Base-by-base conservation (phyloP, 2,797 vertebrate genomes). In the Eulemur coronatus region DNA sequence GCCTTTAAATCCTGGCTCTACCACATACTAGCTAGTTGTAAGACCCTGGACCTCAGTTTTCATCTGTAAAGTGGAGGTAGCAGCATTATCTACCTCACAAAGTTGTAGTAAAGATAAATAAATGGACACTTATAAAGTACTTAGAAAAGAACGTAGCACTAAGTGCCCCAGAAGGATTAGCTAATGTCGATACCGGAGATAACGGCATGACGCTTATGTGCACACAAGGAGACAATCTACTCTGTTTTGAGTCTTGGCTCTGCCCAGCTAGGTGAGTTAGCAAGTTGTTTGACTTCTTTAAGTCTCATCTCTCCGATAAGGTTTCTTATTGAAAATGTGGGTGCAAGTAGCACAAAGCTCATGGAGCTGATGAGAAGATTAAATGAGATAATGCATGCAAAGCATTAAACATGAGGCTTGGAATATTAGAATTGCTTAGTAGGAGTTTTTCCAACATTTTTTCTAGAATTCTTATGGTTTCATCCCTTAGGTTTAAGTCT, bases 211-310 rank as follows among this genome's bases (percentile, higher is more conserved):
- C 28, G 84, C 61, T 84, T 30, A 22, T 1, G 3, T 33, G 17
- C 0, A 17, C 17, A 80, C 13, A 18, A 61, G 50, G 12, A 38
- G 57, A 11, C 70, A 11, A 7, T 73, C 35, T 87, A 7, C 24
- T 86, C 43, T 95, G 57, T 57, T 80, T 48, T 50, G 92, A 93
- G 80, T n/a, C 48, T 41, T 4, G 12, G 67, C 61, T 95, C 41
- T 91, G 82, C 35, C 75, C 65, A 85, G 72, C 30, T 38, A 18
- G 67, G 46, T 35, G 55, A 89, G 78, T 48, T 48, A 69, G 59
- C 43, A 87, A 80, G 12, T 28, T 63, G 86, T 93, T 89, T 96
- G 14, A 43, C 55, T 95, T 87, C 48, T 89, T 48, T 57, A 73
- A 80, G 57, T 61, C 88, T 82, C 72, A 88, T 76, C 80, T 65